A percentile compares a stretch with the other conserved stretches of the same genome.
phyloP scores from a whole-genome alignment of 2,888 invertebrate species.

The Liodrosophila aerea region DNA sequence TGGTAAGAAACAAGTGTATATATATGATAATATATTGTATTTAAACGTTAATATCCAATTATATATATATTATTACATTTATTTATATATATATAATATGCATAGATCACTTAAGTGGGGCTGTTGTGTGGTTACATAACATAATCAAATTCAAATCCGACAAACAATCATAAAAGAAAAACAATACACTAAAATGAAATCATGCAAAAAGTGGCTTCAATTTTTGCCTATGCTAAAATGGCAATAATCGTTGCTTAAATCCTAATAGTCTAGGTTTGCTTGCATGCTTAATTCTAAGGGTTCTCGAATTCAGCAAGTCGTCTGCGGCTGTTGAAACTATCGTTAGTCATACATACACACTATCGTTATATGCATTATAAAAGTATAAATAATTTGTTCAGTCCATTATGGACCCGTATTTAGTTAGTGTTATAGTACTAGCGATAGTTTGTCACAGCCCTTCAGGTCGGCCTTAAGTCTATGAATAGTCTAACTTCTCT shows the following conservation, averaged over 20 bases:
- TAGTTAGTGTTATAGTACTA: too few relatives aligned
- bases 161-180: constrained; percentile 31
- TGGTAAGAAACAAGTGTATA: constrained; percentile 43
- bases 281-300: constrained; percentile 44
- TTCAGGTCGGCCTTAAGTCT: constrained; percentile 50
- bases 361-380: too few relatives aligned
- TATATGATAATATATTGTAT: constrained; percentile 37
- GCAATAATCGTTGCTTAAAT: constrained; percentile 33
- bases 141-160: constrained; percentile 17
- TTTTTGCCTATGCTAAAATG: constrained; percentile 36
- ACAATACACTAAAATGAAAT: constrained; percentile 55
- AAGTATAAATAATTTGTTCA: too few relatives aligned
- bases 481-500: constrained; percentile 52
- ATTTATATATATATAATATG: constrained; percentile 28
- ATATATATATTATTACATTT: constrained; percentile 53
- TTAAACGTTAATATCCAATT: constrained; percentile 69
- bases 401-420: too few relatives aligned
- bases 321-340: constrained; percentile 2
- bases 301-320: constrained; percentile 67
- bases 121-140: constrained; percentile 19
- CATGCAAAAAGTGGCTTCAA: too few relatives aligned
- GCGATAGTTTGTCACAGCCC: neutral
- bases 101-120: constrained; percentile 40
- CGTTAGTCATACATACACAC: too few relatives aligned
- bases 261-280: constrained; percentile 15